Base-by-base conservation (phyloP, 2,113 vertebrate genomes). In the Himantopus leucocephalus region DNA sequence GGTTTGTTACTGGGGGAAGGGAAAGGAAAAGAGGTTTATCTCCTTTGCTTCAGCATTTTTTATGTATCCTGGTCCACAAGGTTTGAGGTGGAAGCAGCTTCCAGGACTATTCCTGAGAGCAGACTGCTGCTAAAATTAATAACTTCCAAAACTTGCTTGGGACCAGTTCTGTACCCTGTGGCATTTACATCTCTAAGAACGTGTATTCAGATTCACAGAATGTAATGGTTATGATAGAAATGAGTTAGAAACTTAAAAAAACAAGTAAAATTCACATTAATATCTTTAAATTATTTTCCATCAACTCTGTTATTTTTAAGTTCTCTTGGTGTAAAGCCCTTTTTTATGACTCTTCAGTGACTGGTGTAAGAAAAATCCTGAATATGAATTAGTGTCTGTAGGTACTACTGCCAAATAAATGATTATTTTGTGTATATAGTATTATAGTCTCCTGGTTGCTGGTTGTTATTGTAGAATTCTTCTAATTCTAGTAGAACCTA, bases 371-470 rank as follows among this genome's bases (percentile, higher is more conserved):
- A 15, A 67, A 62, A 73, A 18, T 6, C 14, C 21, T 62, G 32
- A 78, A 62, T 5, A 4, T 41, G 23, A 83, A 56, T 37, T 17
- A 32, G 4, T 3, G 5, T 58, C 20, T 58, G 35, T 21, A 45
- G 47, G 43, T 66, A 53, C 6, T 50, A 10, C 19, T 92, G 17
- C 11, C 15, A 12, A 15, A 17, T 22, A 58, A 56, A 45, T 19
- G 2, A 2, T 22, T 83, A 26, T 15, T 85, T 87, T 34, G 8
- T 73, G 4, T 29, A 1, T 43, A 10, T 20, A 39, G 9, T 29
- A n/a, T 7, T 50, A 3, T 5, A 85, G 14, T 47, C 21, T 73
- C 19, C 7, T 0, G 0, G 18, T 8, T 95, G 35, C 18, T 59
- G 52, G 24, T 34, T 39, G 6, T 34, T 60, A 22, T 4, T 60